Conservation (phyloP, 2,888 invertebrate genomes). For the Empis stercorea region DNA sequence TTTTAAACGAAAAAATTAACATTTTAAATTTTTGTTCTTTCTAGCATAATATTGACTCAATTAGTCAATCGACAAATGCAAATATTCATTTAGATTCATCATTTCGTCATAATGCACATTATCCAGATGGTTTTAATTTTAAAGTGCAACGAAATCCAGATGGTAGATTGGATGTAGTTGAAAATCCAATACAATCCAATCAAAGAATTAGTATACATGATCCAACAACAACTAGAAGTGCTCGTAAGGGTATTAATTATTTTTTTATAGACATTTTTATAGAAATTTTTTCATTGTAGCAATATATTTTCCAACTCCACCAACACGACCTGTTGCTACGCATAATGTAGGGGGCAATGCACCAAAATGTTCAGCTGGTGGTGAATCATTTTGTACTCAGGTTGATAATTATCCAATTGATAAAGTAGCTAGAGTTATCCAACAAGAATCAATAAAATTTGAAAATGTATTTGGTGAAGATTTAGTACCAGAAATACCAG, state of each 20-base stretch:
- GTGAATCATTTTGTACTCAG: conserved; percentile 35
- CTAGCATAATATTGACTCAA: too few species aligned
- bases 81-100: too few species aligned
- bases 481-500: conserved; percentile 29
- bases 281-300: neutral
- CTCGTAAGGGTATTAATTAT: too few species aligned
- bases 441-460: conserved; percentile 18
- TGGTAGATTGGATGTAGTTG: neutral
- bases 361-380: neutral
- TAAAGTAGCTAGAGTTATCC: conserved; percentile 24
- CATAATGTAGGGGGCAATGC: neutral
- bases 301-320: too few species aligned
- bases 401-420: conserved; percentile 36
- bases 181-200: too few species aligned
- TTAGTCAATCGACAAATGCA: too few species aligned
- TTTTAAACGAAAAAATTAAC: too few species aligned
- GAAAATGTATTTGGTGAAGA: conserved; percentile 29
- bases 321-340: neutral
- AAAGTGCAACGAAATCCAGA: neutral
- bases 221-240: too few species aligned
- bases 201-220: too few species aligned
- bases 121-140: too few species aligned
- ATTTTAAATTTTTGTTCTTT: too few species aligned
- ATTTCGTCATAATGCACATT: too few species aligned
- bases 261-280: neutral